Percentiles rank a stretch among this genome's conserved stretches.
phyloP scores from a whole-genome alignment of 2,113 vertebrate species.

The Gallinago undulata region DNA sequence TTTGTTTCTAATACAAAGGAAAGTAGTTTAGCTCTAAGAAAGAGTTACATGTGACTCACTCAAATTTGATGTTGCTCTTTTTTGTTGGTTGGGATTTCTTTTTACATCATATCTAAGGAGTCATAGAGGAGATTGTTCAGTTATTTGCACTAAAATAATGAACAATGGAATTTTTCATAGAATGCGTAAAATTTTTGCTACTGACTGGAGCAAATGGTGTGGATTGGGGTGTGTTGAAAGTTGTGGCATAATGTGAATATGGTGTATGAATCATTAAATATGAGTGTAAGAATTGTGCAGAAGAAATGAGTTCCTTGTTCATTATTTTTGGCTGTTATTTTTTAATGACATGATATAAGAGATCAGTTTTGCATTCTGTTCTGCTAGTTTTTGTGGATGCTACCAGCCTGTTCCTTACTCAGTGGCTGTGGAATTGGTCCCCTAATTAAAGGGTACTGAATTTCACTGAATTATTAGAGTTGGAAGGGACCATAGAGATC shows the following conservation, averaged over 20 bases:
- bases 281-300: neutral
- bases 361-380: neutral
- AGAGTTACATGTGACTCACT: neutral
- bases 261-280: neutral
- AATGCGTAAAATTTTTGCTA: neutral
- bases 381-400: neutral
- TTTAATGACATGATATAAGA: neutral
- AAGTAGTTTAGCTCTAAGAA: neutral
- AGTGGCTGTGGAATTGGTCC: neutral
- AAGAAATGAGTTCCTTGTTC: neutral
- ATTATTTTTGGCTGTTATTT: neutral
- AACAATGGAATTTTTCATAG: neutral
- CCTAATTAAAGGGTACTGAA: neutral
- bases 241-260: neutral
- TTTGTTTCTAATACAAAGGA: neutral
- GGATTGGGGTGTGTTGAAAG: neutral
- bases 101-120: neutral
- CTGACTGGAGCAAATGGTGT: neutral
- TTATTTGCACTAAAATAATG: neutral
- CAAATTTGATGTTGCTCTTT: neutral
- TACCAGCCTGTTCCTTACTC: neutral
- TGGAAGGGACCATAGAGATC: too few relatives aligned
- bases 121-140: neutral
- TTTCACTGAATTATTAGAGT: too few relatives aligned
- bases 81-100: neutral